Base-by-base conservation (phyloP, 2,797 vertebrate species). In the Valencia hispanica region DNA sequence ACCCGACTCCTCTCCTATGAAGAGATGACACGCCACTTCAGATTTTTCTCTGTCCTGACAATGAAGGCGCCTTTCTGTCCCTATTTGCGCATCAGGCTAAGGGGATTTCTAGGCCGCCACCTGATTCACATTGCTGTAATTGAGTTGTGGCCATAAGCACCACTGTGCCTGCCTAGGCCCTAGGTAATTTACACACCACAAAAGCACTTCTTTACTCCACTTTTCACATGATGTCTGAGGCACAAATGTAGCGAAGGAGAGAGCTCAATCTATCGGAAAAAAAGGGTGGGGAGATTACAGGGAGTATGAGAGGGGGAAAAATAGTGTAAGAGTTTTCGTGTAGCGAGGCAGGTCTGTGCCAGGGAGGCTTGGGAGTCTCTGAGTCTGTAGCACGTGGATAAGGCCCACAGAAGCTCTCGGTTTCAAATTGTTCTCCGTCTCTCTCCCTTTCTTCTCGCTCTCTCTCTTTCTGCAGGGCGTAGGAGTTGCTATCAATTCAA, bases 71-170 rank as follows among this genome's bases (percentile, higher is more conserved):
- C 90, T 89, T 87, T 92, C 80, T 93, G 88, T 91, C 87, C 87
- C 81, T 87, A 77, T 86, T 90, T 89, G 85, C 80, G 84, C 75
- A 79, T 87, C 86, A 81, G 84, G 84, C 82, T 82, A 63, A 89
- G 90, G 93, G 92, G 93, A 92, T 93, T 93, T 94, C 85, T 91
- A 74, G 79, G 72, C 86, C 34, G 86, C 90, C 93, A 94, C 94
- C 93, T 94, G 93, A 95, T 90, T 94, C 93, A 88, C 91, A 93
- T 94, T 93, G 88, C 90, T 85, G 87, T 93, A 93, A 94, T 95
- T 91, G 92, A 94, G 92, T 95, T 94, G 87, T 88, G 85, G 92
- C 90, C 89, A 86, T 87, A 80, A 90, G 87, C 90, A 68, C 88
- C 81, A 82, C 89, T 88, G 92, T 79, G 83, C 86, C 84, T 85